Conservation (phyloP, 2,888 invertebrate genomes). For the Metacarcinus magister region DNA sequence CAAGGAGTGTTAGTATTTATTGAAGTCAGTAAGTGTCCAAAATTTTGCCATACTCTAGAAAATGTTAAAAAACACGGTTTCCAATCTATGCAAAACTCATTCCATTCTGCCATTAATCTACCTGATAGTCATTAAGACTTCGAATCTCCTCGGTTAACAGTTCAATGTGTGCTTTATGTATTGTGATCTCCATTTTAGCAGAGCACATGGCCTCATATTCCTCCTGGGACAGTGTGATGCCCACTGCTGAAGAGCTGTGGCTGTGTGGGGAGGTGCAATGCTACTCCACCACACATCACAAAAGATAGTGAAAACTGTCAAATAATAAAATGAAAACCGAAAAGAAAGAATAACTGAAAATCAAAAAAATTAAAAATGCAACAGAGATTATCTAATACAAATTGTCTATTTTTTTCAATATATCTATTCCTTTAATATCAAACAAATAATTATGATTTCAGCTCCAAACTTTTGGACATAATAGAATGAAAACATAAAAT, state of each 20-base stretch:
- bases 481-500: not conserved
- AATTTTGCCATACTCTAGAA: conserved; percentile 12
- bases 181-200: conserved; percentile 63
- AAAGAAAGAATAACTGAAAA: not conserved
- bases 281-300: not conserved
- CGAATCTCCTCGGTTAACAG: conserved; percentile 72
- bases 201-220: conserved; percentile 68
- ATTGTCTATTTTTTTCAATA: not conserved
- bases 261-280: not conserved
- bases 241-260: not conserved
- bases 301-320: not conserved
- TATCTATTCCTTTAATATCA: not conserved
- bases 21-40: not conserved
- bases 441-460: not conserved
- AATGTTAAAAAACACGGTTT: not conserved
- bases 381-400: not conserved
- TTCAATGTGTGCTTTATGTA: conserved; percentile 69
- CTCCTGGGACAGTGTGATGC: conserved; percentile 57
- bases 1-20: not conserved
- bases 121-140: conserved; percentile 76
- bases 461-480: not conserved
- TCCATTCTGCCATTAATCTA: conserved; percentile 56
- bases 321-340: not conserved
- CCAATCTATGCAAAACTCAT: not conserved
- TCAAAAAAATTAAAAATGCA: not conserved